phyloP scores from a whole-genome alignment of 2,797 vertebrate species.

The Leucoraja ocellata region DNA sequence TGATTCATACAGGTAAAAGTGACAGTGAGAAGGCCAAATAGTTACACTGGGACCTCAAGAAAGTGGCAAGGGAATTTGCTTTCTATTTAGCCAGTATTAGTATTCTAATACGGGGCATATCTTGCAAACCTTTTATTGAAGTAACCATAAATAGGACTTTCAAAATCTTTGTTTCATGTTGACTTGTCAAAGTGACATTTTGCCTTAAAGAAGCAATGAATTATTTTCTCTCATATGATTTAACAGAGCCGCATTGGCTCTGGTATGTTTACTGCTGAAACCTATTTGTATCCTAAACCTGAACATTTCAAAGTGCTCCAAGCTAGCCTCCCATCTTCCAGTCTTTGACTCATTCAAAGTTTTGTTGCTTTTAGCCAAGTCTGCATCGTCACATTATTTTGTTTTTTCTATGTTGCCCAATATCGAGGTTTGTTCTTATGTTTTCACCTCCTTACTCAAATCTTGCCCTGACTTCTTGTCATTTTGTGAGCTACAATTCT shows the following conservation, averaged over 20 bases:
- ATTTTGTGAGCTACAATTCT: neutral
- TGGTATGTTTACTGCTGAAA: neutral
- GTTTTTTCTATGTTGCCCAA: neutral
- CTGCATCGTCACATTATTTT: neutral
- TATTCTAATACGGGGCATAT: neutral
- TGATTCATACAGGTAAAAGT: conserved; percentile 79
- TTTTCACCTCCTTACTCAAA: no score
- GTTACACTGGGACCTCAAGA: neutral
- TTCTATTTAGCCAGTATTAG: neutral
- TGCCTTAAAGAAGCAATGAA: neutral
- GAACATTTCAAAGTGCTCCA: neutral
- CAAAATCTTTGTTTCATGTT: neutral
- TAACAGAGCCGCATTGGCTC: neutral
- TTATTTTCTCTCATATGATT: neutral
- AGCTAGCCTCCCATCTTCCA: neutral
- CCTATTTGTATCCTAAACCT: no score
- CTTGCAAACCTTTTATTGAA: neutral
- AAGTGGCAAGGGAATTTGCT: neutral
- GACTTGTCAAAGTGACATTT: neutral
- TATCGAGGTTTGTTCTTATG: no score
- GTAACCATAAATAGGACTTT: neutral
- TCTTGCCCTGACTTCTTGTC: neutral
- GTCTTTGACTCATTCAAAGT: neutral
- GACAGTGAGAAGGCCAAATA: no score
- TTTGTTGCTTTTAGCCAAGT: neutral